A percentile compares a stretch with the other conserved stretches of the same genome.
phyloP scores from a whole-genome alignment of 2,888 invertebrate genomes.

The Rhagonycha lutea region DNA sequence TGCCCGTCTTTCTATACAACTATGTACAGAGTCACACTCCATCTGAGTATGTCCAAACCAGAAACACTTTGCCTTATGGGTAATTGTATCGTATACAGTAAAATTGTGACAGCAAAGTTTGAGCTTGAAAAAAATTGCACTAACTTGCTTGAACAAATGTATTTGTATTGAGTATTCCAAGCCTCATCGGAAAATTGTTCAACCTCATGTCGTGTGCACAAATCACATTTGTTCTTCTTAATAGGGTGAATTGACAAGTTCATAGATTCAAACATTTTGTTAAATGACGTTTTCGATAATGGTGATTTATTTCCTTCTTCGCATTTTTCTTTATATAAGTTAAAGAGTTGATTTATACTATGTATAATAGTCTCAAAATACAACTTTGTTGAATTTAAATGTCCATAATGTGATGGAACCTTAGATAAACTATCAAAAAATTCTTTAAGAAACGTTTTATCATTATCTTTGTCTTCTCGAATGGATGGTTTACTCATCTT shows the following conservation, averaged over 20 bases:
- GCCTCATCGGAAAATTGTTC: background rate
- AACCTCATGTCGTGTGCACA: slow-evolving; percentile 1
- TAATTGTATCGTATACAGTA: background rate
- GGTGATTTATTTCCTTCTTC: background rate
- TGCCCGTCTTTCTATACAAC: too few relatives aligned
- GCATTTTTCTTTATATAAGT: background rate
- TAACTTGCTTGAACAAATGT: background rate
- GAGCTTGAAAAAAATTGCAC: background rate
- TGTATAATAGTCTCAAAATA: background rate
- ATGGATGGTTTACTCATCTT: too few relatives aligned
- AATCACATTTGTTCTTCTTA: slow-evolving; percentile 6
- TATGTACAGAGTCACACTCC: background rate
- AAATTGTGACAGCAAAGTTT: slow-evolving; percentile 9
- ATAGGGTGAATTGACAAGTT: background rate
- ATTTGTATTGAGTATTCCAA: background rate
- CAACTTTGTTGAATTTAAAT: background rate
- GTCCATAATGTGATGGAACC: slow-evolving; percentile 3
- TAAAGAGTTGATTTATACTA: background rate
- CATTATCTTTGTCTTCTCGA: too few relatives aligned
- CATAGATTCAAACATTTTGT: background rate
- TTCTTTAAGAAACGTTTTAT: too few relatives aligned
- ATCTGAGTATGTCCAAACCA: slow-evolving; percentile 2
- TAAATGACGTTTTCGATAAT: background rate
- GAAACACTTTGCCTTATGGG: background rate
- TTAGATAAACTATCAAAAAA: background rate